Conservation (phyloP, 2,113 vertebrate genomes). For the Centropus bengalensis region DNA sequence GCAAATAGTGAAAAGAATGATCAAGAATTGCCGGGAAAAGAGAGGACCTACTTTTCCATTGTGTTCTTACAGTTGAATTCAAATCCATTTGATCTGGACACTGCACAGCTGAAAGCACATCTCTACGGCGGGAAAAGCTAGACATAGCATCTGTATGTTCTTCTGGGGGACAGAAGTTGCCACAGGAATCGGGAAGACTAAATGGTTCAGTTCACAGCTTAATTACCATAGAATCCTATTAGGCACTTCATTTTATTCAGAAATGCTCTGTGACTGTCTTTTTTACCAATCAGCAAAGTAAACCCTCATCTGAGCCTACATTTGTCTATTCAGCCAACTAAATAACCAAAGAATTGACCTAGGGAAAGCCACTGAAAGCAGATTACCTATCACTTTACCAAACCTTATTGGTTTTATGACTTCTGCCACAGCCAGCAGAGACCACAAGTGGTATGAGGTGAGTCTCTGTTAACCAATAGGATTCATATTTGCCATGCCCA, state of each 20-base stretch:
- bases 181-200: neutral
- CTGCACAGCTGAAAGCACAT: neutral
- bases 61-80: neutral
- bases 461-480: neutral
- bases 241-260: neutral
- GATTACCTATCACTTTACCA: neutral
- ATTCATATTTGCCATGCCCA: conserved; percentile 21
- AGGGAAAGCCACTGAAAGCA: neutral
- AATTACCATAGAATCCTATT: neutral
- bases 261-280: neutral
- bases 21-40: neutral
- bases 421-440: neutral
- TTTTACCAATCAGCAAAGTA: neutral
- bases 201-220: neutral
- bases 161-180: neutral
- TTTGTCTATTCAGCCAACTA: neutral
- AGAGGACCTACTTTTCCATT: neutral
- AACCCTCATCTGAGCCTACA: neutral
- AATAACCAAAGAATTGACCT: neutral
- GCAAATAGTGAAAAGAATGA: neutral
- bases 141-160: neutral
- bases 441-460: neutral
- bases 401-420: neutral
- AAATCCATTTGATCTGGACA: neutral
- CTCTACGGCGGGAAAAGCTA: neutral